phyloP scores from a whole-genome alignment of 1,140 invertebrate species.

The Drosophila subpulchrella region DNA sequence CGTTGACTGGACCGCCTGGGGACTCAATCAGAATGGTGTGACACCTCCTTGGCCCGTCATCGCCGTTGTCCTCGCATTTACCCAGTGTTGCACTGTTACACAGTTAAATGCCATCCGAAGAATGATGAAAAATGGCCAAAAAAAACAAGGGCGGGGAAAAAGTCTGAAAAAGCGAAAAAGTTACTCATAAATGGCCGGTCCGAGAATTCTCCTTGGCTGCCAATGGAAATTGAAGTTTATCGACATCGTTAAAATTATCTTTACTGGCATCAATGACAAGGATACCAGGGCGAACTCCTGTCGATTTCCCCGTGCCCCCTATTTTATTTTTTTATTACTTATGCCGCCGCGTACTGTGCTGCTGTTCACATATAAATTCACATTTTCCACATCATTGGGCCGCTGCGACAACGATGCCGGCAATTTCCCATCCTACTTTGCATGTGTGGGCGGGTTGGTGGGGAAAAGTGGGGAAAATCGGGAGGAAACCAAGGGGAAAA shows the following conservation, averaged over 20 bases:
- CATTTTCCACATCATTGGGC: slow-evolving; percentile 78
- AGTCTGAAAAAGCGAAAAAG: slow-evolving; percentile 22
- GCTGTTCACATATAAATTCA: slow-evolving; percentile 71
- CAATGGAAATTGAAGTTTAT: slow-evolving; percentile 82
- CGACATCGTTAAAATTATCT: slow-evolving; percentile 83
- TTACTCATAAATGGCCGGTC: slow-evolving; percentile 60
- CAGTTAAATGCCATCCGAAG: slow-evolving; percentile 57
- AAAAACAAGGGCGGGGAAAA: slow-evolving; percentile 11
- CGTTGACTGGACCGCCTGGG: slow-evolving; percentile 18
- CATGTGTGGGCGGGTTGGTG: slow-evolving; percentile 26
- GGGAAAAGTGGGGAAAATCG: slow-evolving; percentile 8
- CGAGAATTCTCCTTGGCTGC: slow-evolving; percentile 24
- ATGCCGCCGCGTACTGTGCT: slow-evolving; percentile 60
- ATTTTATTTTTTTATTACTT: slow-evolving; percentile 56
- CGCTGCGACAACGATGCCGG: slow-evolving; percentile 38
- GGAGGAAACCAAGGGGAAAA: slow-evolving; percentile 2
- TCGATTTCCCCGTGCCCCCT: slow-evolving; percentile 17
- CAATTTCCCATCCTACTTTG: slow-evolving; percentile 66
- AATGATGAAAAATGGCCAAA: slow-evolving; percentile 43
- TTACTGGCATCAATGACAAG: slow-evolving; percentile 66
- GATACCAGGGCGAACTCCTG: slow-evolving; percentile 40
- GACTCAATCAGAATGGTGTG: slow-evolving; percentile 51
- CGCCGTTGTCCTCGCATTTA: slow-evolving; percentile 47
- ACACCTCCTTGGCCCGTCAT: slow-evolving; percentile 11
- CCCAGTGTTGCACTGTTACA: slow-evolving; percentile 44